Conservation (phyloP, 2,113 vertebrate genomes). For the Megalops atlanticus region DNA sequence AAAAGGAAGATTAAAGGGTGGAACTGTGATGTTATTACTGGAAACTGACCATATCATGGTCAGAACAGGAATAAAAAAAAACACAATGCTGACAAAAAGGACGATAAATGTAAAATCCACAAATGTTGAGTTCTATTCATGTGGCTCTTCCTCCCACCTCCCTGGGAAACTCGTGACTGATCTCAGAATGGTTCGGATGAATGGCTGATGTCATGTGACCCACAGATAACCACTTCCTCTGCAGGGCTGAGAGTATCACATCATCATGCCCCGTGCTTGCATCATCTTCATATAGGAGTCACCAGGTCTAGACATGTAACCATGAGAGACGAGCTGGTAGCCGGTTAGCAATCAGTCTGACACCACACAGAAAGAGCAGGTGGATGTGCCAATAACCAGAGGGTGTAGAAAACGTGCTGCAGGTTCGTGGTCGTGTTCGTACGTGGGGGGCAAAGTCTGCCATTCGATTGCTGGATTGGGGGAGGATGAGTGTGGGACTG, state of each 20-base stretch:
- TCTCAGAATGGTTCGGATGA: background rate
- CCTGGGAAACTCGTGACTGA: background rate
- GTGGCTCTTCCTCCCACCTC: background rate
- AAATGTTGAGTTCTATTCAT: background rate
- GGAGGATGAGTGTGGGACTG: background rate
- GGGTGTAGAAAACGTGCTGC: background rate
- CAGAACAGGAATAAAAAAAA: background rate
- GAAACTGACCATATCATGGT: constrained; percentile 1
- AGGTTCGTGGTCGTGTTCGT: background rate
- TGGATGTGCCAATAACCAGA: background rate
- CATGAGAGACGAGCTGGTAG: background rate
- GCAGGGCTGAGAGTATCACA: background rate
- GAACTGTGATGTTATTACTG: background rate
- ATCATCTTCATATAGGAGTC: constrained; percentile 10
- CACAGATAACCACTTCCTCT: background rate
- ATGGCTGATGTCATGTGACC: background rate
- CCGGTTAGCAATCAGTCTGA: constrained; percentile 12
- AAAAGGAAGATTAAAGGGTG: background rate
- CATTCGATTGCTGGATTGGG: background rate
- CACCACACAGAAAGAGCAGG: background rate
- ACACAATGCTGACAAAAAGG: background rate
- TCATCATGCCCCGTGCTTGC: background rate
- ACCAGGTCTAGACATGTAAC: constrained; percentile 34
- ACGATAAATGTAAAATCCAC: background rate
- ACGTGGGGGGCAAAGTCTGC: background rate